Evolutionary conservation across 37 sponge, comb jelly and placozoan species (phyloP).

Genomic region (Geodia barretti): DNA sequence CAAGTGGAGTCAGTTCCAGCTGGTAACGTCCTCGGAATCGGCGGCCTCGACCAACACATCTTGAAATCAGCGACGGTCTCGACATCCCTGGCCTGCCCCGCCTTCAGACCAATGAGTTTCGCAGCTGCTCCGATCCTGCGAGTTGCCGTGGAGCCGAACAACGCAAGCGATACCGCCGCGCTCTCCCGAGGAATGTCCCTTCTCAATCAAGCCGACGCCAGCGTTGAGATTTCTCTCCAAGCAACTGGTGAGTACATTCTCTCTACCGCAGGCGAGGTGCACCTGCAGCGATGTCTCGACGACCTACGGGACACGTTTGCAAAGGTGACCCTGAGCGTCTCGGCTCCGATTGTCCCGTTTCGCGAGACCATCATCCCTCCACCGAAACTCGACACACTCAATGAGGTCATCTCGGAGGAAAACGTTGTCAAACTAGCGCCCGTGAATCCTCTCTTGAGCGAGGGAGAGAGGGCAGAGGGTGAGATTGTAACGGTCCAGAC

Average conservation of each 20-base stretch:
- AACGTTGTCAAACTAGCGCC: conserved; percentile 33
- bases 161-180: conserved; percentile 68
- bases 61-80: conserved; percentile 89
- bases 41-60: conserved; percentile 79
- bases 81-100: conserved; percentile 78
- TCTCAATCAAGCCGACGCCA: conserved; percentile 93
- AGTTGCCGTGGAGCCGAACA: conserved; percentile 91
- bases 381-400: conserved; percentile 85
- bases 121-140: conserved; percentile 84
- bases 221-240: conserved; percentile 80
- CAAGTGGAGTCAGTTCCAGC: conserved; percentile 80
- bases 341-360: conserved; percentile 93
- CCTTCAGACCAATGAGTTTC: conserved; percentile 80
- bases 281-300: conserved; percentile 89
- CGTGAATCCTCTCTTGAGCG: not conserved
- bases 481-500: conserved; percentile 37
- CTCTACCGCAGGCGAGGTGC: conserved; percentile 93
- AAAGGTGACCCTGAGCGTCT: conserved; percentile 79
- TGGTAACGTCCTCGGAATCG: conserved; percentile 91
- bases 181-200: conserved; percentile 81
- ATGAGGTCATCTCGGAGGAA: conserved; percentile 74
- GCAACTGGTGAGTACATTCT: conserved; percentile 93
- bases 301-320: conserved; percentile 77
- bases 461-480: conserved; percentile 3
- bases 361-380: conserved; percentile 89